Conservation (phyloP, 2,113 vertebrate genomes). For the Leptobrachium ailaonicum region DNA sequence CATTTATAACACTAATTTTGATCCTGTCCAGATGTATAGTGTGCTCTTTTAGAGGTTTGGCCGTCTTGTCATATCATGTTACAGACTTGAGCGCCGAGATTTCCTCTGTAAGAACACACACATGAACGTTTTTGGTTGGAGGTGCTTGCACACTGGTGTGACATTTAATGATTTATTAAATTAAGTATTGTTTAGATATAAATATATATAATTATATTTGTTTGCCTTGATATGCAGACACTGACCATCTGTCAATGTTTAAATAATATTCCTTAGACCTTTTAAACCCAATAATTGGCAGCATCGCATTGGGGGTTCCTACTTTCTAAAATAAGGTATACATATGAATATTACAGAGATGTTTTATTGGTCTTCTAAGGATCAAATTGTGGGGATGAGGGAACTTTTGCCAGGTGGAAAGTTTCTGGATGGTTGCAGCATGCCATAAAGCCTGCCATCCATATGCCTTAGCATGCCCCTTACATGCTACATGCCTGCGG, state of each 20-base stretch:
- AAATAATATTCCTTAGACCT: background rate
- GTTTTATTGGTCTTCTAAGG: background rate
- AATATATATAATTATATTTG: too few relatives aligned
- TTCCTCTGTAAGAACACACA: too few relatives aligned
- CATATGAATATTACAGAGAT: background rate
- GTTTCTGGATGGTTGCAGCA: constrained; percentile 41
- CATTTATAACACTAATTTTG: too few relatives aligned
- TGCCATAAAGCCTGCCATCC: constrained; percentile 32
- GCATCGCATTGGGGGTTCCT: background rate
- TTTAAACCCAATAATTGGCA: background rate
- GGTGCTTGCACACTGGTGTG: too few relatives aligned
- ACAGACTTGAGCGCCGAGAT: too few relatives aligned
- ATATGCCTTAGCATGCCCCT: constrained; percentile 43
- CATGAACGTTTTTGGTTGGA: too few relatives aligned
- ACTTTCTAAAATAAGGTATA: too few relatives aligned
- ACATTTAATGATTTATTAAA: too few relatives aligned
- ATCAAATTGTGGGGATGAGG: constrained; percentile 11
- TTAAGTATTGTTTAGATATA: too few relatives aligned
- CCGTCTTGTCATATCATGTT: too few relatives aligned
- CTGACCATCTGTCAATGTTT: background rate
- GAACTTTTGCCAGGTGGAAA: constrained; percentile 38
- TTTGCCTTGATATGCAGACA: constrained; percentile 42
- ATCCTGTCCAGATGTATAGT: too few relatives aligned
- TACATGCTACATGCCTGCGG: constrained; percentile 39
- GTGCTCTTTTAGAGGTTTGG: too few relatives aligned